Base-by-base conservation (phyloP, 2,113 vertebrate species). In the Percina caprodes region DNA sequence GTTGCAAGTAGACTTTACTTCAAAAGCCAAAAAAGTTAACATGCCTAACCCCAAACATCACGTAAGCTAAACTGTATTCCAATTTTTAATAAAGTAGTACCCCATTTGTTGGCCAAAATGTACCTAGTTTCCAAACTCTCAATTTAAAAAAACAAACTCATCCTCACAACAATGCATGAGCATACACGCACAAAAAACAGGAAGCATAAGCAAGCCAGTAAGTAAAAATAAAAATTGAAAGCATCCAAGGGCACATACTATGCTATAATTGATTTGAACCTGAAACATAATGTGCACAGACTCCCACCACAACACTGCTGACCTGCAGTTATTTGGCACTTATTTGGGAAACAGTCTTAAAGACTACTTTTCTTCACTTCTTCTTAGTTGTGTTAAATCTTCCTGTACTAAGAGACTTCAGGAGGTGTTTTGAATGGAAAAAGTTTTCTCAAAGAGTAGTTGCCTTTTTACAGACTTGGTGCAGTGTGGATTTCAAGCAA, bases 201-300 rank as follows among this genome's bases (percentile, higher is more conserved):
- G 21, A 39, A 23, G 46, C 56, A 45, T 4, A 66, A 24, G 24
- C 12, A 56, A 52, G 52, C 19, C 63, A 75, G 54, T 83, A 75
- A 72, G 39, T 87, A 55, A 72, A 66, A 58, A 82, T 78, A 23
- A 52, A 12, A 12, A 54, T 0, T 58, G 49, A 69, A 82, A 72
- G 49, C 18, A 60, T 72, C 72, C 33, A 77, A 67, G 65, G 12
- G 68, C 19, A 59, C 62, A 49, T 70, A 54, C 46, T 74, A 60
- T 23, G 39, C 66, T 67, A 1, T 80, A 73, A 79, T 71, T 82
- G 76, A 86, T 84, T 63, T 86, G 83, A 70, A 79, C 55, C 24
- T 46, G 55, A 76, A 58, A 58, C 66, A 66, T 46, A 67, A 65
- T 52, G 58, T 63, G 24, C 67, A 49, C 61, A 72, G 35, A 49